Conservation (phyloP, 92 coral and sea anemone genomes). For the Meandrina meandrites region DNA sequence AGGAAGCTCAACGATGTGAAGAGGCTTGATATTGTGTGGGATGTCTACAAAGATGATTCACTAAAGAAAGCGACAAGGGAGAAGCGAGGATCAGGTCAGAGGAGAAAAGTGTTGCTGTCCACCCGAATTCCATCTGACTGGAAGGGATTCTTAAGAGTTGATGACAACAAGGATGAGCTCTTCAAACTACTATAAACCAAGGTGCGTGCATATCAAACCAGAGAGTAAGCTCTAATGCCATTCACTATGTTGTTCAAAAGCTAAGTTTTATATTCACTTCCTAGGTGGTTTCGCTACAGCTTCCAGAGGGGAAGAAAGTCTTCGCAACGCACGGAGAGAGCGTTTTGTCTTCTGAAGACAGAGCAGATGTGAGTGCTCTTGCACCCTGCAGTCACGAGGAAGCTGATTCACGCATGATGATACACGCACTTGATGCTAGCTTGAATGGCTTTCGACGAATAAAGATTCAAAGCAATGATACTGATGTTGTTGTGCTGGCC, state of each 20-base stretch:
- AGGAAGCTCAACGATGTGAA: conserved; percentile 51
- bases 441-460: conserved; percentile 34
- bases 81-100: conserved; percentile 68
- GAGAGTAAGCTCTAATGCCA: conserved; percentile 12
- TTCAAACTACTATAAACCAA: conserved; percentile 49
- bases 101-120: conserved; percentile 51
- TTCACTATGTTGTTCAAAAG: neutral
- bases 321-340: conserved; percentile 45
- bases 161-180: conserved; percentile 69
- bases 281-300: conserved; percentile 40
- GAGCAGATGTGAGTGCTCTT: conserved; percentile 22
- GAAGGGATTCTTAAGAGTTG: conserved; percentile 64
- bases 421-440: conserved; percentile 54
- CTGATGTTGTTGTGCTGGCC: conserved; percentile 60
- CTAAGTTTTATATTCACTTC: conserved; percentile 12
- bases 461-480: conserved; percentile 51
- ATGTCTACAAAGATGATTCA: conserved; percentile 54
- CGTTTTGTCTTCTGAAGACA: conserved; percentile 28
- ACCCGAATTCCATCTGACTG: conserved; percentile 65
- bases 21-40: conserved; percentile 68
- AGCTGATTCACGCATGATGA: conserved; percentile 54
- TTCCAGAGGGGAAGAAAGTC: conserved; percentile 55
- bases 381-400: conserved; percentile 59
- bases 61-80: conserved; percentile 59
- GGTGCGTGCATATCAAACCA: conserved; percentile 8